These are phyloP conservation scores for Lagocephalus sceleratus DNA, from an alignment of 2,797 vertebrate genomes.

Conservation along the genomic window DNA sequence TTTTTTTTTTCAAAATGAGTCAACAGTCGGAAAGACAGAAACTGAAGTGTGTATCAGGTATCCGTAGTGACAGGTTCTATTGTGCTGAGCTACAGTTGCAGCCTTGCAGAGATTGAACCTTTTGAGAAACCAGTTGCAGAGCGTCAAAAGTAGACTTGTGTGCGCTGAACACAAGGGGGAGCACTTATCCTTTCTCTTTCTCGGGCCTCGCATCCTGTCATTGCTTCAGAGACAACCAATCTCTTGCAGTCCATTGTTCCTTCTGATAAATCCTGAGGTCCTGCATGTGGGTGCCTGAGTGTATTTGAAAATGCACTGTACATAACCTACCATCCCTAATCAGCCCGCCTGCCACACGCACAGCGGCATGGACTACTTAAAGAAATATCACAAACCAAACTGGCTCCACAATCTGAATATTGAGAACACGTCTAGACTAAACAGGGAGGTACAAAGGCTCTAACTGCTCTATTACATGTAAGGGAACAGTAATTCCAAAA, in stretches of 20 bases:
- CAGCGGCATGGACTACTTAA: constrained; percentile 8
- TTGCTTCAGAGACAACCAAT: constrained; percentile 53
- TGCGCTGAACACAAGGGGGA: constrained; percentile 76
- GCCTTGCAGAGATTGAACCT: constrained; percentile 14
- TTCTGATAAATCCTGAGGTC: constrained; percentile 64
- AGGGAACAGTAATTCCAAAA: constrained; percentile 42
- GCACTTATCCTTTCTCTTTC: constrained; percentile 77
- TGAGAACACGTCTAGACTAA: constrained; percentile 3
- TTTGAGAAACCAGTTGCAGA: constrained; percentile 20
- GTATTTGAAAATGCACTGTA: constrained; percentile 47
- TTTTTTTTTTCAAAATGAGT: too few species aligned
- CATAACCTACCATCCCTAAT: constrained; percentile 46
- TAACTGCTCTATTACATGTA: constrained; percentile 44
- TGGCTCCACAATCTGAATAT: constrained; percentile 4
- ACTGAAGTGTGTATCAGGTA: constrained; percentile 17
- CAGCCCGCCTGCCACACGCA: constrained; percentile 32
- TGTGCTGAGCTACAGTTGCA: constrained; percentile 28
- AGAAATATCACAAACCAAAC: constrained; percentile 16
- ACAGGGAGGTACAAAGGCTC: constrained; percentile 18
- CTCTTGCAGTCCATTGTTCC: constrained; percentile 71
- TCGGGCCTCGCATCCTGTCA: constrained; percentile 23
- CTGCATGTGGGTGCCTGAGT: constrained; percentile 30
- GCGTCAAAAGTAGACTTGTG: constrained; percentile 15
- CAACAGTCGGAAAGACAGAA: constrained; percentile 2
- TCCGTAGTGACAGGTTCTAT: constrained; percentile 26